A percentile compares a stretch with the other conserved stretches of the same genome.
Evolutionary conservation across 2,113 vertebrate genomes (phyloP).

Genomic region (Mirounga angustirostris): DNA sequence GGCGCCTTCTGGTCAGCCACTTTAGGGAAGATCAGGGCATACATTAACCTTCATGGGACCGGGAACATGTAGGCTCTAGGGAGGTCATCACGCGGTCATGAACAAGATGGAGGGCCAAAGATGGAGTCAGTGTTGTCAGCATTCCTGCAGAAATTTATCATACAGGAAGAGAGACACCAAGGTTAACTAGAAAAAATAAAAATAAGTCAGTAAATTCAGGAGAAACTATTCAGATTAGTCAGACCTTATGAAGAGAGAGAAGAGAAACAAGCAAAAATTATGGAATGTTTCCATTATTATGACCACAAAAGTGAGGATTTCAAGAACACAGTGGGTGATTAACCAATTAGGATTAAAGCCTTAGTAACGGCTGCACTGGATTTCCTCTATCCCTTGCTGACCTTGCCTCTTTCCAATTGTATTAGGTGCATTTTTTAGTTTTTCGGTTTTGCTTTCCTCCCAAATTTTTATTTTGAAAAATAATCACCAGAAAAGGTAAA

Average conservation of each 20-base stretch:
- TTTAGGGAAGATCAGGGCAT: background rate
- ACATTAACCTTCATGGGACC: background rate
- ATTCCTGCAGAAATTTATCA: background rate
- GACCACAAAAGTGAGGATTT: background rate
- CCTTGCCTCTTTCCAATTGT: background rate
- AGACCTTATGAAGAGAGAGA: background rate
- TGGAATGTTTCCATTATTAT: background rate
- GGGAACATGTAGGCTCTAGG: background rate
- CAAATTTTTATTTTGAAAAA: slow-evolving; percentile 2
- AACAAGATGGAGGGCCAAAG: background rate
- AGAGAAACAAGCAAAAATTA: background rate
- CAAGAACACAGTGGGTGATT: background rate
- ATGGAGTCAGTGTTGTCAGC: background rate
- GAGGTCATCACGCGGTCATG: background rate
- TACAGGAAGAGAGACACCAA: background rate
- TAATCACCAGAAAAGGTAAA: background rate
- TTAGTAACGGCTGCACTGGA: background rate
- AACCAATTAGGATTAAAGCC: background rate
- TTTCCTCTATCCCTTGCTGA: background rate
- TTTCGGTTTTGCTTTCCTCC: background rate
- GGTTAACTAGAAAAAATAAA: background rate
- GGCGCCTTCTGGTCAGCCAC: background rate
- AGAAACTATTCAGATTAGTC: background rate
- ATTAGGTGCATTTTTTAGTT: background rate
- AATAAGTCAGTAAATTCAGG: background rate